These are phyloP conservation scores for Cottus gobio DNA, from an alignment of 2,113 vertebrate species.

Conservation along the genomic window DNA sequence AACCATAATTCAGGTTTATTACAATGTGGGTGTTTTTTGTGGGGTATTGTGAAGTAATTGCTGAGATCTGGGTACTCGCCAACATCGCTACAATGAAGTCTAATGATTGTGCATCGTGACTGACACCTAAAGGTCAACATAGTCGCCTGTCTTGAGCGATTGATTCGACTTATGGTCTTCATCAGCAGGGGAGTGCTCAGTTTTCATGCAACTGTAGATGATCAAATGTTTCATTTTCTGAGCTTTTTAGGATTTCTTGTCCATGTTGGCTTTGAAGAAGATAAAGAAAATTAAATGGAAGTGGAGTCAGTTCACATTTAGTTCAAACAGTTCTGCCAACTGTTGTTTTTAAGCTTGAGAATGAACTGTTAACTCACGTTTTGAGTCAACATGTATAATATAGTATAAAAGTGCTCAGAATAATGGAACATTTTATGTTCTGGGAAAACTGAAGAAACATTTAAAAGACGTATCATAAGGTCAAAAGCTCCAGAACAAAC, in stretches of 20 bases:
- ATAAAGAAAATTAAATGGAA: not conserved
- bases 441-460: not conserved
- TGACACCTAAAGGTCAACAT: not conserved
- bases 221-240: not conserved
- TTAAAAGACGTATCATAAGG: not conserved
- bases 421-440: not conserved
- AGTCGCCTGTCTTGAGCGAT: not conserved
- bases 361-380: not conserved
- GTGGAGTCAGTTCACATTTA: not conserved
- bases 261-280: not conserved
- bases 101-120: not conserved
- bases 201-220: not conserved
- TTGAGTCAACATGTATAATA: not conserved
- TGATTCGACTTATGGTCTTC: not conserved
- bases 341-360: not conserved
- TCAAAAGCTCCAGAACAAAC: not conserved
- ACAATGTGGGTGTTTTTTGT: not conserved
- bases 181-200: not conserved
- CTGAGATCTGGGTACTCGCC: not conserved
- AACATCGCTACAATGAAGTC: conserved; percentile 3
- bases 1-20: not conserved
- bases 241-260: not conserved
- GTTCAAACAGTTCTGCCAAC: not conserved
- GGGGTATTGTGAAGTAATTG: not conserved
- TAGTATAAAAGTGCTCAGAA: not conserved